phyloP scores from a whole-genome alignment of 2,888 invertebrate species.

The Prosopocoilus inquinatus region DNA sequence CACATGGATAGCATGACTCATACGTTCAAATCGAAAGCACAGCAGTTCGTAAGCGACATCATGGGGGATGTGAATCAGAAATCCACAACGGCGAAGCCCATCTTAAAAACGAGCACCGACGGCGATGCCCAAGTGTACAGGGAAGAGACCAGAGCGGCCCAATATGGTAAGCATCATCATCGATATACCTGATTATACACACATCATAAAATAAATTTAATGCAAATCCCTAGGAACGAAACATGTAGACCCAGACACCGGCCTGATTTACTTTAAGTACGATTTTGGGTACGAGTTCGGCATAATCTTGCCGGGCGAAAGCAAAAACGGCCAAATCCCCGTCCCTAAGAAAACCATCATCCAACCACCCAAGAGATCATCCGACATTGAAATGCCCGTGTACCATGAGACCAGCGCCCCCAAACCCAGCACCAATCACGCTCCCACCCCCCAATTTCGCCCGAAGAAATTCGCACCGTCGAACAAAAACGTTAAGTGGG shows the following conservation, averaged over 20 bases:
- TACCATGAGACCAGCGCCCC: constrained; percentile 61
- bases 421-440: constrained; percentile 26
- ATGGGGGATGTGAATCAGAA: constrained; percentile 59
- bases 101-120: constrained; percentile 50
- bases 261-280: constrained; percentile 77
- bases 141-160: constrained; percentile 67
- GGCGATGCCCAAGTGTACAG: constrained; percentile 66
- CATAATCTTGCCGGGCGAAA: constrained; percentile 67
- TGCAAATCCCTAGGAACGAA: constrained; percentile 60
- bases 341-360: constrained; percentile 51
- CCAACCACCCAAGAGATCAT: constrained; percentile 56
- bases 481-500: constrained; percentile 58
- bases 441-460: constrained; percentile 42
- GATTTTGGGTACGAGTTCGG: constrained; percentile 80
- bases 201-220: background rate
- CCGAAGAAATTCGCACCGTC: constrained; percentile 48
- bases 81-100: constrained; percentile 45
- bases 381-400: constrained; percentile 66
- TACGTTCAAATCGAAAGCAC: constrained; percentile 66
- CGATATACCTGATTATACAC: background rate
- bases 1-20: constrained; percentile 67
- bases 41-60: constrained; percentile 65
- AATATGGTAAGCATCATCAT: constrained; percentile 61
- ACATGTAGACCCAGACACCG: constrained; percentile 73
- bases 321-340: constrained; percentile 53